These are phyloP conservation scores for Pentalonia nigronervosa DNA, from an alignment of 1,140 invertebrate genomes.

Conservation along the genomic window DNA sequence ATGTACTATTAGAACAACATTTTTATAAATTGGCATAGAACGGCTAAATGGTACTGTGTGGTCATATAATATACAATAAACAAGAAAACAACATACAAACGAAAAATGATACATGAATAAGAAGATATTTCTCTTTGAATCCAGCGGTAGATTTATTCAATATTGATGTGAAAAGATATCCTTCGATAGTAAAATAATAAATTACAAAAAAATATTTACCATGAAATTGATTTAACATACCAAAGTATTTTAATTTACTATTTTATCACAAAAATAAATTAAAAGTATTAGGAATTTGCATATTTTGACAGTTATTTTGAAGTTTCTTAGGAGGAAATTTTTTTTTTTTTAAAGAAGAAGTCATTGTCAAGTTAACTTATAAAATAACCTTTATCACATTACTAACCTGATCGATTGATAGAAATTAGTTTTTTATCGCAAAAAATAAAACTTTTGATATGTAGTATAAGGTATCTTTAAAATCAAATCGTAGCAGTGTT, in stretches of 20 bases:
- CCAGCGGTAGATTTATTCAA: background rate
- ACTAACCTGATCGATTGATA: background rate
- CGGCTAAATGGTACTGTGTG: too few relatives aligned
- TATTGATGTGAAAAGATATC: background rate
- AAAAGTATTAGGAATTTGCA: background rate
- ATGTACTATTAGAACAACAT: too few relatives aligned
- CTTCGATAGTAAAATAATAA: background rate
- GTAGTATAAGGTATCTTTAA: background rate
- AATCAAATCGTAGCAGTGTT: background rate
- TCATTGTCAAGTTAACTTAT: background rate
- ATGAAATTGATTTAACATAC: too few relatives aligned
- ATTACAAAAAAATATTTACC: background rate
- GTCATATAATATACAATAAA: too few relatives aligned
- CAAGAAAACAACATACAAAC: too few relatives aligned
- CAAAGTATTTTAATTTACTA: background rate
- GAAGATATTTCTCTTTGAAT: background rate
- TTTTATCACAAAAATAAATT: background rate
- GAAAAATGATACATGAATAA: too few relatives aligned
- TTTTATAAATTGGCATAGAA: too few relatives aligned
- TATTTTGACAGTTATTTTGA: background rate
- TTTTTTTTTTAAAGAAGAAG: background rate
- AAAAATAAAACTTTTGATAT: background rate
- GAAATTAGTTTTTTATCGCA: conserved; percentile 9
- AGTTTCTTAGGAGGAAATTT: background rate
- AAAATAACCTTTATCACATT: background rate